phyloP scores from a whole-genome alignment of 2,888 invertebrate genomes.

The Drosophila recens region DNA sequence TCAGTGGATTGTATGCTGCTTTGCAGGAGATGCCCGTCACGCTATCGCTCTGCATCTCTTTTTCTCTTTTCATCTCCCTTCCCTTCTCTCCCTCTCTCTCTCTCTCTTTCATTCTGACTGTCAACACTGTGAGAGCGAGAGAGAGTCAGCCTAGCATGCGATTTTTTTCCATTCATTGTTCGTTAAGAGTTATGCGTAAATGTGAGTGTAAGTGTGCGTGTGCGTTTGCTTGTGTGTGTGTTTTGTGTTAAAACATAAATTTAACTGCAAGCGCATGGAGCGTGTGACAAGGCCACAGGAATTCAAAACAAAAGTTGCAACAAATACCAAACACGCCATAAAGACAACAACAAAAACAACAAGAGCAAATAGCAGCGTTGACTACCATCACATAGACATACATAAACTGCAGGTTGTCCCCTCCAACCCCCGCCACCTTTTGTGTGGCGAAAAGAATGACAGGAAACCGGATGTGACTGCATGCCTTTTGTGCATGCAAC shows the following conservation, averaged over 20 bases:
- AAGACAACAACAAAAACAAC: slow-evolving; percentile 65
- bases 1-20: slow-evolving; percentile 78
- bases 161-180: slow-evolving; percentile 69
- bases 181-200: slow-evolving; percentile 61
- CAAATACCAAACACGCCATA: slow-evolving; percentile 81
- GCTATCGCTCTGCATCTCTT: not conserved
- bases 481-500: slow-evolving; percentile 82
- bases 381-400: slow-evolving; percentile 69
- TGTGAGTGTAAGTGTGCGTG: slow-evolving; percentile 12
- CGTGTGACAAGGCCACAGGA: slow-evolving; percentile 82
- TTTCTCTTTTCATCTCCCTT: not conserved
- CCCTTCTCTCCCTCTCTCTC: not conserved
- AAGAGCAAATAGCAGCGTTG: slow-evolving; percentile 14
- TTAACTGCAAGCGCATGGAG: slow-evolving; percentile 78
- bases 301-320: slow-evolving; percentile 82
- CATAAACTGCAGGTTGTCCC: slow-evolving; percentile 70
- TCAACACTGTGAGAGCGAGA: not conserved
- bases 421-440: slow-evolving; percentile 2
- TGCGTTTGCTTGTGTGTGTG: slow-evolving; percentile 23
- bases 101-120: not conserved
- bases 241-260: slow-evolving; percentile 73
- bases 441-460: slow-evolving; percentile 76
- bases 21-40: slow-evolving; percentile 49
- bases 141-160: slow-evolving; percentile 15
- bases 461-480: slow-evolving; percentile 81